These are phyloP conservation scores for Folsomia candida DNA, from an alignment of 2,888 invertebrate species.

Conservation along the genomic window DNA sequence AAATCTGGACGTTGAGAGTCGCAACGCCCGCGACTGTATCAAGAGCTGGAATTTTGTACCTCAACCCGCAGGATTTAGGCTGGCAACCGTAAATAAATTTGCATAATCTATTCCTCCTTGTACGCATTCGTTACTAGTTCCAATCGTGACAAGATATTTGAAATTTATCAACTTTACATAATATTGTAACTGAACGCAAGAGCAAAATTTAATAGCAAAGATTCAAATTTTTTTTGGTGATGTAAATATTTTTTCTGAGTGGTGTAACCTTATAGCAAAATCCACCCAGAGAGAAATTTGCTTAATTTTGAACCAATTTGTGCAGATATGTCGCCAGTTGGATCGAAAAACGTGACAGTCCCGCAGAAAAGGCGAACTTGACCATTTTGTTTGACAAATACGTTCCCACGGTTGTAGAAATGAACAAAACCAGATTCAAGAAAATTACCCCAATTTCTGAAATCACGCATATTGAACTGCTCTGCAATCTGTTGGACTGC, in stretches of 20 bases:
- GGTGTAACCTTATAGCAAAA: too few relatives aligned
- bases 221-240: too few relatives aligned
- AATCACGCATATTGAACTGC: conserved; percentile 89
- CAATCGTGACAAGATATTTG: too few relatives aligned
- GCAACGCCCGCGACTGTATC: conserved; percentile 98
- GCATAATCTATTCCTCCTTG: too few relatives aligned
- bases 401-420: conserved; percentile 86
- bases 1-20: conserved; percentile 89
- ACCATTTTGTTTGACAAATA: conserved; percentile 95
- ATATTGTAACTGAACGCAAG: too few relatives aligned
- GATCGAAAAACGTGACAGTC: conserved; percentile 78
- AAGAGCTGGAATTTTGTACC: conserved; percentile 90
- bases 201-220: too few relatives aligned
- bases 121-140: too few relatives aligned
- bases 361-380: conserved; percentile 80
- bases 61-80: conserved; percentile 92
- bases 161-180: too few relatives aligned
- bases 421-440: conserved; percentile 81
- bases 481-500: conserved; percentile 84
- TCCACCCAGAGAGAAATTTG: too few relatives aligned
- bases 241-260: too few relatives aligned
- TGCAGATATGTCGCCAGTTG: conserved; percentile 88
- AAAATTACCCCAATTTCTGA: conserved; percentile 94
- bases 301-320: too few relatives aligned
- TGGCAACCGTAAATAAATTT: conserved; percentile 98